phyloP scores from a whole-genome alignment of 2,113 vertebrate species.

The Poeciliopsis retropinna region DNA sequence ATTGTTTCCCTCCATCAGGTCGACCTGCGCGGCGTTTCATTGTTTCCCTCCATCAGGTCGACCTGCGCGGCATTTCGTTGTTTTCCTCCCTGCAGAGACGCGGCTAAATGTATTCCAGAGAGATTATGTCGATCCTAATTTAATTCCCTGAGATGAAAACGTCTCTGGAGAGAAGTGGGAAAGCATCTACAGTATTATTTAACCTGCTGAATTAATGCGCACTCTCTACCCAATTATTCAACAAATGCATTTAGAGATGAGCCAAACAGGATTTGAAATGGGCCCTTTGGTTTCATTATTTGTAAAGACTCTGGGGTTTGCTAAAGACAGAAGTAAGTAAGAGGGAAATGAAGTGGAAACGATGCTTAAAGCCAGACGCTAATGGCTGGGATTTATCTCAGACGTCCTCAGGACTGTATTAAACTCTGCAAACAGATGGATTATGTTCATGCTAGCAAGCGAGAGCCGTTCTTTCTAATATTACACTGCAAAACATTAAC shows the following conservation, averaged over 20 bases:
- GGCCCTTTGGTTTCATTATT: conserved; percentile 65
- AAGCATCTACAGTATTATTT: conserved; percentile 18
- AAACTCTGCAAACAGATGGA: conserved; percentile 26
- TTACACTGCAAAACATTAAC: not conserved
- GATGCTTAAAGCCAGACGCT: conserved; percentile 13
- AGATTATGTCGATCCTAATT: conserved; percentile 56
- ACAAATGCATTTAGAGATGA: conserved; percentile 42
- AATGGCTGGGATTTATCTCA: not conserved
- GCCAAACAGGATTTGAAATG: conserved; percentile 65
- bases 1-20: too few species aligned
- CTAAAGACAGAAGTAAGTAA: conserved; percentile 5
- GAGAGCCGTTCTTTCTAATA: not conserved
- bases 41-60: conserved; percentile 28
- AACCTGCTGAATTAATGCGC: conserved; percentile 29
- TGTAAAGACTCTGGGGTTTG: conserved; percentile 38
- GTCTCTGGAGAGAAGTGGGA: conserved; percentile 23
- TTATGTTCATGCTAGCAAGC: conserved; percentile 4
- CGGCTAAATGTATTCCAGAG: conserved; percentile 26
- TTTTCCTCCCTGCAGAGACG: conserved; percentile 10
- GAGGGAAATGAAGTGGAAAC: conserved; percentile 32
- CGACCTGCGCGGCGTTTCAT: too few species aligned
- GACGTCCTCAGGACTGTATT: conserved; percentile 4
- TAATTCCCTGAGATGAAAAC: conserved; percentile 27
- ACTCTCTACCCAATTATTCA: conserved; percentile 44
- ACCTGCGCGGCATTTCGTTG: not conserved